Evolutionary conservation across 2,113 vertebrate species (phyloP).

Genomic region (Chascanopsetta lugubris): DNA sequence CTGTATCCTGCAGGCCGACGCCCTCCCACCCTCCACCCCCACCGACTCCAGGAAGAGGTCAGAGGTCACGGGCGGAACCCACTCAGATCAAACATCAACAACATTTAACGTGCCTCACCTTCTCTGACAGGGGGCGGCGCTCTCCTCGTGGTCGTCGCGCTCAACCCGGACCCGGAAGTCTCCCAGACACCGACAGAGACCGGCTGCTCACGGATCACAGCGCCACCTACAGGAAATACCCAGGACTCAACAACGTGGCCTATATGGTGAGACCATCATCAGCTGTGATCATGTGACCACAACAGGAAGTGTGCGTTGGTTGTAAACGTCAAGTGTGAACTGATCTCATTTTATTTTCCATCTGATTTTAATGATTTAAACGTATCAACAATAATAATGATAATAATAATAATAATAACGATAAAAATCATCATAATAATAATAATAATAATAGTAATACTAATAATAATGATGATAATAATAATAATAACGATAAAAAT

Average conservation of each 20-base stretch:
- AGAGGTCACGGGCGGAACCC: constrained; percentile 5
- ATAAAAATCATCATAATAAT: no score
- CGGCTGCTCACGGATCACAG: constrained; percentile 89
- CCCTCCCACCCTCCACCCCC: constrained; percentile 82
- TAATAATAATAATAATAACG: no score
- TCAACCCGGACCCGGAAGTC: constrained; percentile 88
- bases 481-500: no score
- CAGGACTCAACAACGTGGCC: constrained; percentile 95
- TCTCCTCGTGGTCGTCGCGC: constrained; percentile 89
- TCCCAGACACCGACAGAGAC: constrained; percentile 86
- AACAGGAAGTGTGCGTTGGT: background rate
- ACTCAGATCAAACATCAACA: background rate
- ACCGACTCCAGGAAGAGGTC: constrained; percentile 89
- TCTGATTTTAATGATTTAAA: no score
- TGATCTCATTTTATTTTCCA: background rate
- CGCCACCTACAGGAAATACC: constrained; percentile 93
- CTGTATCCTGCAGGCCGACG: constrained; percentile 90
- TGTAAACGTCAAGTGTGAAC: background rate
- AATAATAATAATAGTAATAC: no score
- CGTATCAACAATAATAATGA: no score
- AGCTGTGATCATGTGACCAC: no score
- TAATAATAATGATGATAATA: no score
- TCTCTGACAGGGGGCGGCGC: constrained; percentile 86
- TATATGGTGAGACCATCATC: constrained; percentile 87
- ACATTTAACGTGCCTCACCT: background rate